A percentile compares a stretch with the other conserved stretches of the same genome.
Conservation (phyloP, 2,797 vertebrate species). For the Uromys caudimaculatus region DNA sequence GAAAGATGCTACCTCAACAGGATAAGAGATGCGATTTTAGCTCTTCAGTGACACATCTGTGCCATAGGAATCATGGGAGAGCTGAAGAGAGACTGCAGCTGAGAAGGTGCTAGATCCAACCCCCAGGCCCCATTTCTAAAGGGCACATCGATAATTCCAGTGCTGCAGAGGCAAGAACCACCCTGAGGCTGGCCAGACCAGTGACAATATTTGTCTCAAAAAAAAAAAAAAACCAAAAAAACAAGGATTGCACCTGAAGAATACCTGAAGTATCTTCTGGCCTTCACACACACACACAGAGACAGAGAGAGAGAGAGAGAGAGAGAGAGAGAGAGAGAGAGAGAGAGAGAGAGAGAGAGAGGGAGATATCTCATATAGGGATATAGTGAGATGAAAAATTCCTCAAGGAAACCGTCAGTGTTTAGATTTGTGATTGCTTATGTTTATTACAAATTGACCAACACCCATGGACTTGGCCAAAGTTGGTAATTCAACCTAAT, state of each 20-base stretch:
- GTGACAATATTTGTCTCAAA: neutral
- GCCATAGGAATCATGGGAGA: neutral
- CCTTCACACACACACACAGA: neutral
- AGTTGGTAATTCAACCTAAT: constrained; percentile 8
- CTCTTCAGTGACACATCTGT: constrained; percentile 19
- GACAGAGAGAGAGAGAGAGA: no score
- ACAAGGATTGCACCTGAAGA: neutral
- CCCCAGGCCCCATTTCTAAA: neutral
- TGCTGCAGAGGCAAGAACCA: neutral
- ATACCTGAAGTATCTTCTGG: neutral
- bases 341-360: no score
- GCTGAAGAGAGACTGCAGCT: neutral
- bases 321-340: no score
- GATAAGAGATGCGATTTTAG: neutral
- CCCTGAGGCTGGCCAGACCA: neutral
- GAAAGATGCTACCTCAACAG: neutral
- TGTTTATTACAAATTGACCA: constrained; percentile 26
- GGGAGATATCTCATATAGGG: neutral
- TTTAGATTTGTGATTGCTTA: neutral
- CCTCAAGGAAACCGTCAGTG: neutral
- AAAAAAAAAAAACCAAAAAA: neutral
- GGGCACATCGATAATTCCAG: neutral
- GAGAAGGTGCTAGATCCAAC: neutral
- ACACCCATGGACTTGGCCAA: neutral
- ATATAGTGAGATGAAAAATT: neutral